phyloP scores from a whole-genome alignment of 2,113 vertebrate species.

The Anseranas semipalmata region DNA sequence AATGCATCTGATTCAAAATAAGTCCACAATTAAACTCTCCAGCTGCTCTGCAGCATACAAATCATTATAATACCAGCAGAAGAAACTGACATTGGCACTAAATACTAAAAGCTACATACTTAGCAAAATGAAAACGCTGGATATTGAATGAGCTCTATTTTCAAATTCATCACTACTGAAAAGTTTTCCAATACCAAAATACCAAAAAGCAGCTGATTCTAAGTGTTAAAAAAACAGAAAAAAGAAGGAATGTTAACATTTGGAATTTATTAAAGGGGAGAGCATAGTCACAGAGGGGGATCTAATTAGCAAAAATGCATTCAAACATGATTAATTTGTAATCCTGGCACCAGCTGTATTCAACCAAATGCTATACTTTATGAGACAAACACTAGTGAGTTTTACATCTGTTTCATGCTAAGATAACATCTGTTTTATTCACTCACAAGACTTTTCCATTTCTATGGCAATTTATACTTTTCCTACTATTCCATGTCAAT shows the following conservation, averaged over 20 bases:
- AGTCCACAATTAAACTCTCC: slow-evolving; percentile 3
- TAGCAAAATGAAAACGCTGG: neutral
- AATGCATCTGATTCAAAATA: neutral
- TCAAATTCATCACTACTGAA: neutral
- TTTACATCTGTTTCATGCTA: slow-evolving; percentile 83
- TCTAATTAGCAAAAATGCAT: slow-evolving; percentile 80
- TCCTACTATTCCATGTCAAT: slow-evolving; percentile 28
- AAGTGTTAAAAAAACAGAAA: neutral
- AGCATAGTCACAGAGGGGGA: slow-evolving; percentile 53
- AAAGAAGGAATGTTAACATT: slow-evolving; percentile 13
- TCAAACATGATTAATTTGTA: slow-evolving; percentile 82
- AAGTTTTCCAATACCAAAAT: neutral
- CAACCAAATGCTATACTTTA: slow-evolving; percentile 80
- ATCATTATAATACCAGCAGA: neutral
- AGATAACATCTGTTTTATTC: slow-evolving; percentile 79
- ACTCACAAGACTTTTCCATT: slow-evolving; percentile 65
- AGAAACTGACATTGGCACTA: neutral
- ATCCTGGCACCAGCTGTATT: slow-evolving; percentile 80
- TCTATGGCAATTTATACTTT: slow-evolving; percentile 72
- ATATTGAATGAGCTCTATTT: neutral
- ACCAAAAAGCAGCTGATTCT: neutral
- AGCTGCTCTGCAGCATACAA: neutral
- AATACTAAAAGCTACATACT: neutral
- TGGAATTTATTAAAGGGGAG: slow-evolving; percentile 53
- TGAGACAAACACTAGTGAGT: slow-evolving; percentile 76